Base-by-base conservation (phyloP, 1,140 invertebrate genomes). In the Drosophila paulistorum region DNA sequence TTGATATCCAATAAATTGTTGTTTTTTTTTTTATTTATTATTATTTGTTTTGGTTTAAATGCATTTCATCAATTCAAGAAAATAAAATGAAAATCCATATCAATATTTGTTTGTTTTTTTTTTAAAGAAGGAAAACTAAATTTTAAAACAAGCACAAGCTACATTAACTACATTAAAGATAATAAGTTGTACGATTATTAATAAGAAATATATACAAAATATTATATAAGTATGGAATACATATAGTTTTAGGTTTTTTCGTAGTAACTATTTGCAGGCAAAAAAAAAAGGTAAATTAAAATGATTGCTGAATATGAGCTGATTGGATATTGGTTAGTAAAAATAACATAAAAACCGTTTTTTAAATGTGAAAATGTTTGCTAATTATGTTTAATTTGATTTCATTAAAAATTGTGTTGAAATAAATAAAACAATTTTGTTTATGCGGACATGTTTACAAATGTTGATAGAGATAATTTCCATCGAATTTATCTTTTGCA, bases 321-420 rank as follows among this genome's bases (percentile, higher is more conserved):
- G 57, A 37, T 59, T 17, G 20, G 45, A 23, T 59, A 17, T 59
- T 67, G 41, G n/a, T 75, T 77, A 62, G 2, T 17, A 23, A 61
- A 62, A 30, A 6, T 6, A 45, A 54, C 35, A 61, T 26, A 35
- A 26, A 70, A 69, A 39, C 51, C 33, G 30, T 30, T 30, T 30
- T 26, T 26, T 4, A 26, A 9, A 14, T 45, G 37, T 66, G 20
- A 54, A 39, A 41, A 41, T 3, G 13, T 42, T 17, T 63, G 11
- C 42, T 30, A 75, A 75, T 75, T 75, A 72, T 72, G 26, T 23
- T 26, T 59, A 59, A 59, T 23, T 51, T 51, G 45, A 30, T 10
- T 48, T 48, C 17, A 48, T 48, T 48, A 20, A 48, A 7, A 42
- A 14, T 45, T 45, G 20, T 20, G 17, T 51, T 51, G n/a, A 45